A percentile compares a stretch with the other conserved stretches of the same genome.
phyloP scores from a whole-genome alignment of 2,888 invertebrate species.

The Idaea dimidiata region DNA sequence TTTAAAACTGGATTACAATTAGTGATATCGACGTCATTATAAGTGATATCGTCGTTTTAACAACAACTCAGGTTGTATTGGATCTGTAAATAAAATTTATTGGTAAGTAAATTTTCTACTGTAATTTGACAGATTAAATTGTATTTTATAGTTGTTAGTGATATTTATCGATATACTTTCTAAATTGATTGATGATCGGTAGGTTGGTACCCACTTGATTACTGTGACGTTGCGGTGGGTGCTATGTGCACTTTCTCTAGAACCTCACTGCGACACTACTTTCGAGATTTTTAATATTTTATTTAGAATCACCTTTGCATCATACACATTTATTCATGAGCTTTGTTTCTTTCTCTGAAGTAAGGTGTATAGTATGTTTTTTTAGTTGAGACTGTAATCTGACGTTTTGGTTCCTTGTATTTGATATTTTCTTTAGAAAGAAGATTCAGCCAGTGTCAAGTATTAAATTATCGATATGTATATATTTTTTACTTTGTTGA shows the following conservation, averaged over 20 bases:
- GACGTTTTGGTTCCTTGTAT: too few relatives aligned
- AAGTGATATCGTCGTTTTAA: too few relatives aligned
- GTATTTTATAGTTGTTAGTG: slow-evolving; percentile 17
- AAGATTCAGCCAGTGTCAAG: too few relatives aligned
- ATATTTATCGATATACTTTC: slow-evolving; percentile 62
- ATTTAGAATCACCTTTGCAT: slow-evolving; percentile 15
- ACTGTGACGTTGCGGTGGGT: slow-evolving; percentile 49
- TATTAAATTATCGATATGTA: too few relatives aligned
- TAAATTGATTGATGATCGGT: slow-evolving; percentile 58
- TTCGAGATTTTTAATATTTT: slow-evolving; percentile 40
- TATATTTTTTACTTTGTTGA: too few relatives aligned
- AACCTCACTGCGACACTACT: slow-evolving; percentile 49
- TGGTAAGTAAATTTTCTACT: neutral
- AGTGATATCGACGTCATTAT: neutral
- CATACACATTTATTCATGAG: neutral
- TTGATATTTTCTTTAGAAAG: too few relatives aligned
- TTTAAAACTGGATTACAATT: slow-evolving; percentile 3
- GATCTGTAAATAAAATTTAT: slow-evolving; percentile 26
- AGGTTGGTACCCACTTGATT: slow-evolving; percentile 29
- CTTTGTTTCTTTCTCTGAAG: neutral
- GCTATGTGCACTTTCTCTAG: slow-evolving; percentile 63
- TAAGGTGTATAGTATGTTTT: too few relatives aligned
- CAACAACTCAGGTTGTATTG: slow-evolving; percentile 2
- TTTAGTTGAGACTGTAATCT: too few relatives aligned
- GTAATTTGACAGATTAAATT: neutral